Conservation (phyloP, 2,113 vertebrate genomes). For the Neopipo cinnamomea region DNA sequence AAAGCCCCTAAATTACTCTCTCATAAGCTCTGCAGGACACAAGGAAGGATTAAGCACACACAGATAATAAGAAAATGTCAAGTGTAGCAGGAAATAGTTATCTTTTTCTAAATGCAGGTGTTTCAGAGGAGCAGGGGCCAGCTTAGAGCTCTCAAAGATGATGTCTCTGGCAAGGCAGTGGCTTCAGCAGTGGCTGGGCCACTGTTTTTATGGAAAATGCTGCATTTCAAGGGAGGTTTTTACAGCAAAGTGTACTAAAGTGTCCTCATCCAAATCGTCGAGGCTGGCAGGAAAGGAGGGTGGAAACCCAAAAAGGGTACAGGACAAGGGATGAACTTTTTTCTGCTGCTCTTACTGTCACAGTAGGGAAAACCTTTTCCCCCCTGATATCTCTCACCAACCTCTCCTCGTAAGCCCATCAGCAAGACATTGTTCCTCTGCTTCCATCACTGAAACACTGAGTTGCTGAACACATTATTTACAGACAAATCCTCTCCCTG, state of each 20-base stretch:
- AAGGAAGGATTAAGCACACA: neutral
- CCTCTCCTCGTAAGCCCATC: neutral
- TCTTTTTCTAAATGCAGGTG: neutral
- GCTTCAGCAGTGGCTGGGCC: neutral
- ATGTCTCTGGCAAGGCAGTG: fast-evolving
- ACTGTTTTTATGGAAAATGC: fast-evolving
- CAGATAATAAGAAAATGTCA: neutral
- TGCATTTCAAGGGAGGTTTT: neutral
- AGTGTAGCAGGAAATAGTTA: neutral
- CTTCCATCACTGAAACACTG: neutral
- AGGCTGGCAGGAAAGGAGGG: neutral
- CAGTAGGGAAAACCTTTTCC: neutral
- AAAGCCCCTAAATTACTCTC: constrained; percentile 1
- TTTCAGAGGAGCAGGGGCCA: neutral
- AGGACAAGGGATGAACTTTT: neutral
- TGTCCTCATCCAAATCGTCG: neutral
- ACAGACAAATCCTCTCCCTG: neutral
- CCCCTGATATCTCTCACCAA: neutral
- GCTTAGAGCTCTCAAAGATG: neutral
- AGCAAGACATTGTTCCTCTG: neutral
- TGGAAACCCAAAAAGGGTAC: neutral
- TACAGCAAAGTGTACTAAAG: fast-evolving
- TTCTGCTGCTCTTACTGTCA: neutral
- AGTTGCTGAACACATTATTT: neutral
- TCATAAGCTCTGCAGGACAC: neutral